phyloP scores from a whole-genome alignment of 2,797 vertebrate genomes.

The Enteromius thamalakanensis region DNA sequence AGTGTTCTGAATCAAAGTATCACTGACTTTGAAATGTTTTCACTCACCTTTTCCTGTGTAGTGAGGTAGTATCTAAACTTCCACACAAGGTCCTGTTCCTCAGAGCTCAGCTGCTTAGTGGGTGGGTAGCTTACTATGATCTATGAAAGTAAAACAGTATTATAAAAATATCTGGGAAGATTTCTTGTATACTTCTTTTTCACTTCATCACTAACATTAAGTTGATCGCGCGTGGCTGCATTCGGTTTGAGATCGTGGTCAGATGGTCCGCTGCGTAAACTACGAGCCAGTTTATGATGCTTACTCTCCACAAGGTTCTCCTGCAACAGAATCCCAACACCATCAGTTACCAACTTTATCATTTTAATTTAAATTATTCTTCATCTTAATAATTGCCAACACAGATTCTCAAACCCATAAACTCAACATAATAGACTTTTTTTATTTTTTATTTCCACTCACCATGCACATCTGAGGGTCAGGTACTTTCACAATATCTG shows the following conservation, averaged over 20 bases:
- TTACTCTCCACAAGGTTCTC: slow-evolving; percentile 99
- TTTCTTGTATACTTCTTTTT: background rate
- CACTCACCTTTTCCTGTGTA: slow-evolving; percentile 92
- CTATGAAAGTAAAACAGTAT: slow-evolving; percentile 69
- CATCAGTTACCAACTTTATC: background rate
- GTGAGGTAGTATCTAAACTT: slow-evolving; percentile 99
- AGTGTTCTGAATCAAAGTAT: background rate
- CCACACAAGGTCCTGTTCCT: slow-evolving; percentile 98
- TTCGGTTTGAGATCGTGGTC: slow-evolving; percentile 99
- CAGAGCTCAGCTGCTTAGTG: slow-evolving; percentile 94
- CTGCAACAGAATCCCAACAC: slow-evolving; percentile 67
- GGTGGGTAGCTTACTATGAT: slow-evolving; percentile 98
- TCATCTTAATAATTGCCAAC: background rate
- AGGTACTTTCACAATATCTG: slow-evolving; percentile 96
- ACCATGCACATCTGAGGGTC: slow-evolving; percentile 99
- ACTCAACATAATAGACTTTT: background rate
- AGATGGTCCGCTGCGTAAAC: slow-evolving; percentile 94
- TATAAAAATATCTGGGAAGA: slow-evolving; percentile 22
- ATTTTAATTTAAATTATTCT: background rate
- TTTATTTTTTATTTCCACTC: slow-evolving; percentile 61
- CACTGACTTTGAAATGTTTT: background rate
- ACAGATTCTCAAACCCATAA: background rate
- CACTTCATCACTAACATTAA: slow-evolving; percentile 84
- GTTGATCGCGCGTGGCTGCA: slow-evolving; percentile 93
- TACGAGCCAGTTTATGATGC: slow-evolving; percentile 97